A percentile compares a stretch with the other conserved stretches of the same genome.
Evolutionary conservation across 2,113 vertebrate genomes (phyloP).

Genomic region (Muntiacus reevesi): DNA sequence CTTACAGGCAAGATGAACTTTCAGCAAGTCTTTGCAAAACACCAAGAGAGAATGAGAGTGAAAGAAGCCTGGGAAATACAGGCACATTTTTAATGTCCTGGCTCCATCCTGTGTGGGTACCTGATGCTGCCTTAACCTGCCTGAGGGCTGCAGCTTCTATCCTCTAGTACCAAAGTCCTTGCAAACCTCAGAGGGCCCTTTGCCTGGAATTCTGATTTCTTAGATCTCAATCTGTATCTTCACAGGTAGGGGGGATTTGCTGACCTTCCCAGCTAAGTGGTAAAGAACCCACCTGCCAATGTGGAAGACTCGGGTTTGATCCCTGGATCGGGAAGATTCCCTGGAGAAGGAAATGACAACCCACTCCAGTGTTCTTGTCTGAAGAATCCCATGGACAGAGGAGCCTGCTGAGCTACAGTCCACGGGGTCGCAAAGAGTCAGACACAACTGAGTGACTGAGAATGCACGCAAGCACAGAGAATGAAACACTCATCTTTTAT

Average conservation of each 20-base stretch:
- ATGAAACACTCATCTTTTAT: neutral
- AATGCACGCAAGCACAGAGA: neutral
- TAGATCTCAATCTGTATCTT: neutral
- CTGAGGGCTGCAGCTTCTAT: neutral
- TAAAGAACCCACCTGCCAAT: neutral
- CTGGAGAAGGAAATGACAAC: neutral
- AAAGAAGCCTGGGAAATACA: neutral
- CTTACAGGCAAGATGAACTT: neutral
- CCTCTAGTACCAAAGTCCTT: neutral
- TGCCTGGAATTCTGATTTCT: neutral
- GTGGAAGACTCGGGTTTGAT: neutral
- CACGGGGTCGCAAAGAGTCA: neutral
- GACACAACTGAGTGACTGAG: neutral
- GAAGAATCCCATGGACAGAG: neutral
- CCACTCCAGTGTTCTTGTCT: neutral
- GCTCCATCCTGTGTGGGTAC: neutral
- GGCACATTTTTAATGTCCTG: neutral
- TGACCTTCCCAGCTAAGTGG: neutral
- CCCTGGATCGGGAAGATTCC: neutral
- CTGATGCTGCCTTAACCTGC: neutral
- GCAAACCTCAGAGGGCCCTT: neutral
- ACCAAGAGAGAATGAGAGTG: neutral
- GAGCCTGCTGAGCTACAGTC: neutral
- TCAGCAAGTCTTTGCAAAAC: neutral
- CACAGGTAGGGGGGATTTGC: rapidly evolving